Evolutionary conservation across 2,888 invertebrate genomes (phyloP).

Genomic region (Drosophila mulleri): DNA sequence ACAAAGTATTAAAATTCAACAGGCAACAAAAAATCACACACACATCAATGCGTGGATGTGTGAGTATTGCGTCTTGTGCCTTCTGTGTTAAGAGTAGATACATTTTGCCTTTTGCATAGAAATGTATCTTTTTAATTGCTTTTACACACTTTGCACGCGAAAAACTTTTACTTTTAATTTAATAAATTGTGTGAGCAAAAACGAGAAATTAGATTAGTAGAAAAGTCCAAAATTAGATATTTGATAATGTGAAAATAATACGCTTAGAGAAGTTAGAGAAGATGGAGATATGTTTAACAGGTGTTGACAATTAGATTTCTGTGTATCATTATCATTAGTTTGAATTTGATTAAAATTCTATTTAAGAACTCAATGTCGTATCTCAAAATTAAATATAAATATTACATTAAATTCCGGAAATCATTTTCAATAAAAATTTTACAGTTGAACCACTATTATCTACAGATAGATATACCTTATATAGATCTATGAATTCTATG

Average conservation of each 20-base stretch:
- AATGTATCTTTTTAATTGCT: slow-evolving; percentile 23
- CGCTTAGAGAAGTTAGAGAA: neutral
- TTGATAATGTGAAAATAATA: neutral
- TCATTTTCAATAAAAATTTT: neutral
- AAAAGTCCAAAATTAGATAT: neutral
- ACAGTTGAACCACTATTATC: too few species aligned
- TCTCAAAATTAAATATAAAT: neutral
- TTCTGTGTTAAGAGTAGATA: slow-evolving; percentile 1
- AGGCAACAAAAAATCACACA: slow-evolving; percentile 55
- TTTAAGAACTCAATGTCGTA: too few species aligned
- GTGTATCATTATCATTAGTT: too few species aligned
- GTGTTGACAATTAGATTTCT: too few species aligned
- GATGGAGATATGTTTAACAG: too few species aligned
- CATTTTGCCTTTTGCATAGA: slow-evolving; percentile 28
- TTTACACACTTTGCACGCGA: slow-evolving; percentile 1
- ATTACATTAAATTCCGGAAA: neutral
- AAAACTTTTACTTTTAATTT: slow-evolving; percentile 11
- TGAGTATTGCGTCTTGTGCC: slow-evolving; percentile 14
- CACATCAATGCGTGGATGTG: slow-evolving; percentile 6
- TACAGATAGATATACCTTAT: neutral
- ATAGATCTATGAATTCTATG: neutral
- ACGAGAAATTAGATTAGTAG: neutral
- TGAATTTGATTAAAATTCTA: too few species aligned
- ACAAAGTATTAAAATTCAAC: slow-evolving; percentile 58
- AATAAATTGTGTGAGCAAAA: neutral